phyloP scores from a whole-genome alignment of 2,888 invertebrate species.

The Himalopsyche tibetana region DNA sequence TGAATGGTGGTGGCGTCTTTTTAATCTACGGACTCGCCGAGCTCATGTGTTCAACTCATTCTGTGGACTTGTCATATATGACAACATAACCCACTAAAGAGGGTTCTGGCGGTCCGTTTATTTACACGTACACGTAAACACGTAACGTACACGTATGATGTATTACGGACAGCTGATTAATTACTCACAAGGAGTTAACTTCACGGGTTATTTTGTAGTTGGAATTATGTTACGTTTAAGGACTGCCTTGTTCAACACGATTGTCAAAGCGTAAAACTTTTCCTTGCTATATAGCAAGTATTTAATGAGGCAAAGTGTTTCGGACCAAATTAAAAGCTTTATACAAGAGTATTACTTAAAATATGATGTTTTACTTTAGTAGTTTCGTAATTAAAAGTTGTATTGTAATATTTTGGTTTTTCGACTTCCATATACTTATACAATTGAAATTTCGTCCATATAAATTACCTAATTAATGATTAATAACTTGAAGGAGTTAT shows the following conservation, averaged over 20 bases:
- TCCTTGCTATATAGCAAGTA: neutral
- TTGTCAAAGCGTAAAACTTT: slow-evolving; percentile 23
- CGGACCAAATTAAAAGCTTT: too few relatives aligned
- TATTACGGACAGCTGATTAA: slow-evolving; percentile 40
- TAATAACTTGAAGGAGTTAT: too few relatives aligned
- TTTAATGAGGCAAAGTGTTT: too few relatives aligned
- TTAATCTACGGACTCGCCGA: neutral
- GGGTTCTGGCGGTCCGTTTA: slow-evolving; percentile 33
- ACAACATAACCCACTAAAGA: slow-evolving; percentile 43
- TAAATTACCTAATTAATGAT: too few relatives aligned
- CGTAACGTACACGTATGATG: slow-evolving; percentile 35
- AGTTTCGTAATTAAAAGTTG: too few relatives aligned
- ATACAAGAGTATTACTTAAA: too few relatives aligned
- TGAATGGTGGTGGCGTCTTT: neutral
- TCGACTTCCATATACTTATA: too few relatives aligned
- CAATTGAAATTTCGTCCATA: too few relatives aligned
- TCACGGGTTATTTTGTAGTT: slow-evolving; percentile 23
- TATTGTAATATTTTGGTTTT: too few relatives aligned
- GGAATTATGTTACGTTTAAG: slow-evolving; percentile 33
- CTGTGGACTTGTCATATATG: slow-evolving; percentile 3
- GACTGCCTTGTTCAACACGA: slow-evolving; percentile 3
- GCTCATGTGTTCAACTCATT: slow-evolving; percentile 11
- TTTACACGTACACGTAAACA: slow-evolving; percentile 40
- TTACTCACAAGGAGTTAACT: slow-evolving; percentile 32
- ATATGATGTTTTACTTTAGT: too few relatives aligned